Conservation (phyloP, 2,888 invertebrate genomes). For the Megaustenia siamemsis region DNA sequence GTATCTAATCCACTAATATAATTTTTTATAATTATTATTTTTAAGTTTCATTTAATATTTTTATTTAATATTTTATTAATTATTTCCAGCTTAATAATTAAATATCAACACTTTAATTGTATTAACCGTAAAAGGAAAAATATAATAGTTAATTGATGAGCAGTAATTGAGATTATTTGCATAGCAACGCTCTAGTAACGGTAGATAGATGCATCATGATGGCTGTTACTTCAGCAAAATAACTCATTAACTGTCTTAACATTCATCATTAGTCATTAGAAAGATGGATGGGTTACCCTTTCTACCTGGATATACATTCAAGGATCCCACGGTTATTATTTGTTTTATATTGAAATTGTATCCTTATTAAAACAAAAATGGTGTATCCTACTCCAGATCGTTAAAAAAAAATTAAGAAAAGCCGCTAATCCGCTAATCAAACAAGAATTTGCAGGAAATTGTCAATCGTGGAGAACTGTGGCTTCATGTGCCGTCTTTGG, state of each 20-base stretch:
- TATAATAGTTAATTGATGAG: background rate
- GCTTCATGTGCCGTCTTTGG: no score
- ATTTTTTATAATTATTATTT: background rate
- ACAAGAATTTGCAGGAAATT: no score
- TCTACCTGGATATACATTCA: constrained; percentile 79
- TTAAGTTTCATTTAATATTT: background rate
- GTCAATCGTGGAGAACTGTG: no score
- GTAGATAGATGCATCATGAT: background rate
- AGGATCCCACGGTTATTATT: constrained; percentile 77
- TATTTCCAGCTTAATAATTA: no score
- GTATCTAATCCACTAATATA: constrained; percentile 34
- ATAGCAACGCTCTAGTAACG: constrained; percentile 71
- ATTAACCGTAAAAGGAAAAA: background rate
- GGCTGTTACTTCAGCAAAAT: no score
- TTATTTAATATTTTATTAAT: background rate
- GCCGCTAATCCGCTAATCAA: no score
- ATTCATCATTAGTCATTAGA: background rate
- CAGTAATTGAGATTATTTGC: constrained; percentile 36
- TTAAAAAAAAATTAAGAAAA: no score
- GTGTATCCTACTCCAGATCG: no score
- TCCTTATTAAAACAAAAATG: no score
- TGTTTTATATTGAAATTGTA: no score
- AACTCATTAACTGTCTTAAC: no score
- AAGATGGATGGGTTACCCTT: constrained; percentile 79
- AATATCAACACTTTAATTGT: no score